Evolutionary conservation across 1,140 invertebrate genomes (phyloP).

Genomic region (Brachionus paranguensis): DNA sequence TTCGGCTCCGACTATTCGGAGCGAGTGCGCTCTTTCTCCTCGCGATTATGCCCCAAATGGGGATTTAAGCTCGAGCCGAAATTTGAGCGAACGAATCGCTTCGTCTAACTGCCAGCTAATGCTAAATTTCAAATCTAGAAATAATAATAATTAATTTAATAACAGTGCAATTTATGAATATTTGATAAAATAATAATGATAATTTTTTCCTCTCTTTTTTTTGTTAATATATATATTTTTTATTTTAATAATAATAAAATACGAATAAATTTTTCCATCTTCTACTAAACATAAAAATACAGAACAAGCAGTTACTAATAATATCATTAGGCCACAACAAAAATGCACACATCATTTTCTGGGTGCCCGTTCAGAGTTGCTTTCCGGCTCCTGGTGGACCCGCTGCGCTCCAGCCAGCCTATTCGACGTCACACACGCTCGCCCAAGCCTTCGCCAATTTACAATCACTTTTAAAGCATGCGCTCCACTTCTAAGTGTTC

Average conservation of each 20-base stretch:
- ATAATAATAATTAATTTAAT: conserved; percentile 37
- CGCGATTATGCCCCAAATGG: conserved; percentile 7
- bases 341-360: neutral
- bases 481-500: neutral
- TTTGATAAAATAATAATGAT: conserved; percentile 35
- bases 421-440: neutral
- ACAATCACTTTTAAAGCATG: neutral
- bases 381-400: neutral
- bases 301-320: conserved; percentile 20
- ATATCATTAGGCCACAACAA: neutral
- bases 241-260: conserved; percentile 37
- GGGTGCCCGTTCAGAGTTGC: neutral
- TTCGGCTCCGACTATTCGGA: neutral
- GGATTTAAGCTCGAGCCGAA: neutral
- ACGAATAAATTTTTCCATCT: conserved; percentile 28
- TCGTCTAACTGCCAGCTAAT: neutral
- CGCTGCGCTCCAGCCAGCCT: neutral
- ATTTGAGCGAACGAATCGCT: neutral
- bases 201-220: conserved; percentile 14
- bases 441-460: neutral
- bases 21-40: neutral
- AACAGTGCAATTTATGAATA: conserved; percentile 29
- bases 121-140: neutral
- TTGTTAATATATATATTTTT: conserved; percentile 9
- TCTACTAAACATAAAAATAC: conserved; percentile 21